phyloP scores from a whole-genome alignment of 2,113 vertebrate species.

The Campylorhamphus procurvoides region DNA sequence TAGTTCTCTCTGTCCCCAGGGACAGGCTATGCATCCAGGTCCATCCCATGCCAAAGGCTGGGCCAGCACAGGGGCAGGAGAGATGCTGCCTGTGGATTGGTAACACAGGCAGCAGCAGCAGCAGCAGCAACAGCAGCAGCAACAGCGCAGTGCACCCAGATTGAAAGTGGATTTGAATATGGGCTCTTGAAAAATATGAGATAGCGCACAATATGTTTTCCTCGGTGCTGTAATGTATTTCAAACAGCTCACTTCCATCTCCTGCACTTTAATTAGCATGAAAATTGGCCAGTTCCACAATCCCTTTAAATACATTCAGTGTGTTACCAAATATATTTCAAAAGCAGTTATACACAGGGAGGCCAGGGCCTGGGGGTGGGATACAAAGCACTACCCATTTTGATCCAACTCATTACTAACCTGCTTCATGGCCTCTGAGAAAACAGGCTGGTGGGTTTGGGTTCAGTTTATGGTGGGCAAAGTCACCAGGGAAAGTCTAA shows the following conservation, averaged over 20 bases:
- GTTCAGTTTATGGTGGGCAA: background rate
- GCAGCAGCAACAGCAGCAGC: background rate
- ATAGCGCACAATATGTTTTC: conserved; percentile 63
- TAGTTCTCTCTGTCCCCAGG: conserved; percentile 32
- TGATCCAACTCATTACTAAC: conserved; percentile 26
- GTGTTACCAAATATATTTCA: conserved; percentile 58
- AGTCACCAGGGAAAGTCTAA: background rate
- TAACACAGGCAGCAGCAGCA: background rate
- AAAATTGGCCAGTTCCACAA: conserved; percentile 66
- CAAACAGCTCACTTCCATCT: conserved; percentile 63
- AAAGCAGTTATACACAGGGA: conserved; percentile 3
- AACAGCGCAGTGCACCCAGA: conserved; percentile 3
- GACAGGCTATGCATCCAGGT: background rate
- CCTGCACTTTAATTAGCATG: conserved; percentile 66
- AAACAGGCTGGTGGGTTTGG: background rate
- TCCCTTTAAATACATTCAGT: conserved; percentile 50
- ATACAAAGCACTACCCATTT: conserved; percentile 3
- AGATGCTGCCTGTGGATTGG: background rate
- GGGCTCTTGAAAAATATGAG: conserved; percentile 63
- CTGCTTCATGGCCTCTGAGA: background rate
- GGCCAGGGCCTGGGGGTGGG: background rate
- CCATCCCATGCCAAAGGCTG: background rate
- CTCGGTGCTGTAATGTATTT: conserved; percentile 56
- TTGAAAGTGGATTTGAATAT: conserved; percentile 62
- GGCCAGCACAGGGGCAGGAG: background rate